A percentile compares a stretch with the other conserved stretches of the same genome.
Conservation (phyloP, 2,113 vertebrate genomes). For the Oreocharis arfaki region DNA sequence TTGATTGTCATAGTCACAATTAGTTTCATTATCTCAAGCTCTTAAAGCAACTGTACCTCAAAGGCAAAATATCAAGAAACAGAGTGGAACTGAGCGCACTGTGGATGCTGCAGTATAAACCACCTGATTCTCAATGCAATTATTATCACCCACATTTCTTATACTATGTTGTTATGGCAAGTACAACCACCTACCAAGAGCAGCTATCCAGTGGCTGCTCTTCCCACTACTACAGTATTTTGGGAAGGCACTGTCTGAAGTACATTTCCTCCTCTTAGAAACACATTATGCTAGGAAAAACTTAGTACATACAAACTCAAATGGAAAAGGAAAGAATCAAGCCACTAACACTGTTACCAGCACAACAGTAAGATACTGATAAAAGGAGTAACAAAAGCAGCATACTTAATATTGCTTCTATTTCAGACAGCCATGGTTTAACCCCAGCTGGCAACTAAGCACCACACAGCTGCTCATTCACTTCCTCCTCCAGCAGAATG, state of each 20-base stretch:
- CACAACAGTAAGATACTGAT: neutral
- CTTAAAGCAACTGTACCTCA: neutral
- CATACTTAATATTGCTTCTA: neutral
- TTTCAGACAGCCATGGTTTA: neutral
- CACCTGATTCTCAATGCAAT: neutral
- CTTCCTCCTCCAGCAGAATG: neutral
- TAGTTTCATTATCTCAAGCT: neutral
- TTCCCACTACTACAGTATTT: neutral
- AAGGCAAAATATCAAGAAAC: neutral
- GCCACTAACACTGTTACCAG: neutral
- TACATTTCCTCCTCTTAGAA: neutral
- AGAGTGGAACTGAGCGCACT: neutral
- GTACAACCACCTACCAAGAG: neutral
- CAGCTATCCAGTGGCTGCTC: neutral
- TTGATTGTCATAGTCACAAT: neutral
- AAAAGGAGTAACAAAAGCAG: neutral
- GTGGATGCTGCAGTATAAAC: neutral
- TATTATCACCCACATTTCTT: neutral
- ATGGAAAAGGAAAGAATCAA: neutral
- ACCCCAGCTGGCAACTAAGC: neutral
- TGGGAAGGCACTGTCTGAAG: neutral
- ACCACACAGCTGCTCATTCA: neutral
- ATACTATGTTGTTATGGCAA: neutral
- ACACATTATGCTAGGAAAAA: neutral
- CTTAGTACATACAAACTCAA: neutral